Percentiles rank a stretch among this genome's conserved stretches.
phyloP scores from a whole-genome alignment of 2,888 invertebrate genomes.

The Heteropelma amictum region DNA sequence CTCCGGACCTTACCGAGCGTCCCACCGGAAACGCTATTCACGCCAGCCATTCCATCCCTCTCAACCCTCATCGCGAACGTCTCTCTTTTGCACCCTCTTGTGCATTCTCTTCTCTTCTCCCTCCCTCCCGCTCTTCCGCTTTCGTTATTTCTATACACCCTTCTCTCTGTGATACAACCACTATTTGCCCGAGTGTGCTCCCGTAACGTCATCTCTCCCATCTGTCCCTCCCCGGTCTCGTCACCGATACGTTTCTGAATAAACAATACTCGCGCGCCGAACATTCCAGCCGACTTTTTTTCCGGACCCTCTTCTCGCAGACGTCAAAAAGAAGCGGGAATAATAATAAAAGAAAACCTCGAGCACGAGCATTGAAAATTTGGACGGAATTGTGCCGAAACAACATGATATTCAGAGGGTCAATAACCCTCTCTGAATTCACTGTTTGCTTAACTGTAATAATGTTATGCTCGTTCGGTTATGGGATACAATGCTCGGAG shows the following conservation, averaged over 20 bases:
- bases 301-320: conserved; percentile 18
- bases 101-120: not conserved
- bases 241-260: conserved; percentile 75
- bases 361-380: not conserved
- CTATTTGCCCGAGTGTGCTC: conserved; percentile 51
- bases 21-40: conserved; percentile 78
- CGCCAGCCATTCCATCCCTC: conserved; percentile 58
- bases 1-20: conserved; percentile 74
- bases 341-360: not conserved
- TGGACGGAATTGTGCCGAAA: not conserved
- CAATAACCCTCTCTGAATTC: conserved; percentile 25
- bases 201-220: conserved; percentile 51
- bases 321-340: conserved; percentile 5
- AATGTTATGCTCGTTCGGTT: not conserved
- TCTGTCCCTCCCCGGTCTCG: conserved; percentile 53
- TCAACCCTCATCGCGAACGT: conserved; percentile 60
- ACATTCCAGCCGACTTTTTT: conserved; percentile 39
- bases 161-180: conserved; percentile 49
- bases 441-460: not conserved
- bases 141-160: conserved; percentile 15
- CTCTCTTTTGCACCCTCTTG: conserved; percentile 29
- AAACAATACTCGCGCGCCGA: conserved; percentile 70
- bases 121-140: conserved; percentile 14
- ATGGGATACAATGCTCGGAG: too few species aligned
- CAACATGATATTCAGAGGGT: not conserved